Base-by-base conservation (phyloP, 1,140 invertebrate species). In the Cecropterus lyciades region DNA sequence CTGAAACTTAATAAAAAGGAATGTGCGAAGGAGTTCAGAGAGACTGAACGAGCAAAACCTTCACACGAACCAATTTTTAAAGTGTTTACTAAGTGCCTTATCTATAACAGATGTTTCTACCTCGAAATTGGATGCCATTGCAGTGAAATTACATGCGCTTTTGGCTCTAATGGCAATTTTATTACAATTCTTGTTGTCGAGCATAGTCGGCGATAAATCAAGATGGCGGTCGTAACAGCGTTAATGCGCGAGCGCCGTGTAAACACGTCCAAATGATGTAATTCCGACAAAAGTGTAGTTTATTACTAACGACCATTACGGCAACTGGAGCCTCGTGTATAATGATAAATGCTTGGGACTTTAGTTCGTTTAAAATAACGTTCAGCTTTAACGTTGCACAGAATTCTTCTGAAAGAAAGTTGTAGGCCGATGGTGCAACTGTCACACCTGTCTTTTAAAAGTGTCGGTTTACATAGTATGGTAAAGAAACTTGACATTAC, bases 231-330 rank as follows among this genome's bases (percentile, higher is more conserved):
- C 60, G 20, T 64, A 64, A 64, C 62, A 67, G 60, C 62, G 63
- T 70, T 72, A 72, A 70, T 72, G 67, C 65, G 40, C 69, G 51
- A 68, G 64, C 55, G 46, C 69, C 74, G 69, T 80, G 75, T 77
- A 80, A 80, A 80, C 69, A 70, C 67, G 66, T 67, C 52, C 65
- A 73, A 74, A 75, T 77, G 73, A 75, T 64, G 66, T 73, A 66
- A 73, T 75, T 70, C 56, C 48, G 62, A 69, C 65, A 69, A 75
- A 72, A 71, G 60, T 73, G 65, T 75, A 70, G 60, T 75, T 76
- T 79, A 79, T 75, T 75, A 75, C 68, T 65, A 55, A 51, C 70
- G 55, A 69, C 67, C 68, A 69, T 67, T 65, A 67, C 67, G 42
- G 52, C 37, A 57, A 66, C 52, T 16, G 37, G 14, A 52, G 65